Base-by-base conservation (phyloP, 2,113 vertebrate species). In the Hucho hucho region DNA sequence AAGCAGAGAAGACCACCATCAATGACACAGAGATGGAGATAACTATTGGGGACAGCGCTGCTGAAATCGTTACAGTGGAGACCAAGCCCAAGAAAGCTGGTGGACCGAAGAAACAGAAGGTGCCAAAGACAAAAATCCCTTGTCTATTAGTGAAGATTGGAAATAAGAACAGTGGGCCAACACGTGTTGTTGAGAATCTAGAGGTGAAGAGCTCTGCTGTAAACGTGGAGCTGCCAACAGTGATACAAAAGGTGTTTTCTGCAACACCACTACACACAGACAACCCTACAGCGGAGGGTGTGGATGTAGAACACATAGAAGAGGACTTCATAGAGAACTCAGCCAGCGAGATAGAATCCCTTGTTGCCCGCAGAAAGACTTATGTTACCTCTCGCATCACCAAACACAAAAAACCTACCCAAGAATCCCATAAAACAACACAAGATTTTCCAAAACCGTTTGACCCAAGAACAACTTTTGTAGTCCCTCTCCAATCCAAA, bases 1-100 rank as follows among this genome's bases (percentile, higher is more conserved):
- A 53, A 16, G 49, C 14, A 4, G 78, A 73, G 29, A 87, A 83
- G 11, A 92, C 87, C 0, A 28, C 89, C 63, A 43, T 43, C 37
- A 53, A 53, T 53, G 81, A 91, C 9, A 69, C 87, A 1, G 84
- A 86, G 2, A 93, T 93, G 93, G 93, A 93, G 5, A 86, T 93
- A 29, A 93, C 91, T 1, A 11, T 84, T 1, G 80, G 53, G 47
- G 9, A 85, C 7, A 76, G 16, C 37, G 32, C 28, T 69, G 1
- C 63, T 26, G 86, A 92, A 72, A 92, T 93, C 13, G 59, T 89
- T 28, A 79, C 70, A 0, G 90, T 93, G 73, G 84, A 89, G 70
- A 89, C 81, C 14, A 90, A 83, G 56, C 37, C 53, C 43, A 89
- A 79, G 32, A 85, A 70, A 70, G 24, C 37, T 4, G n/a, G 14